A percentile compares a stretch with the other conserved stretches of the same genome.
These are phyloP conservation scores for Aptenodytes patagonicus DNA, from an alignment of 2,113 vertebrate genomes.

Conservation along the genomic window DNA sequence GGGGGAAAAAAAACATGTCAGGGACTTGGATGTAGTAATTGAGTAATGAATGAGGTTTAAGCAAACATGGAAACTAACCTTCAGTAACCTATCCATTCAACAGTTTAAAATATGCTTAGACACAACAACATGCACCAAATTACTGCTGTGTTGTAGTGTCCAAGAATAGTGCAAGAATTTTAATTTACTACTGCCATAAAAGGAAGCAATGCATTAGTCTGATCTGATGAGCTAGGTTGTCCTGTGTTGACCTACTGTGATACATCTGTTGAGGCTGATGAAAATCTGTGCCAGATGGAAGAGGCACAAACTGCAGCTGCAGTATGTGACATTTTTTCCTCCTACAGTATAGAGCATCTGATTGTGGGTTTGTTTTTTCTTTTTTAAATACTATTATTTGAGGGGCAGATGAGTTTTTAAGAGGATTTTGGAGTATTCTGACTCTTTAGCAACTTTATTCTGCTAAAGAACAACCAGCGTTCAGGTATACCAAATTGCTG, in stretches of 20 bases:
- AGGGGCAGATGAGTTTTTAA: neutral
- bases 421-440: neutral
- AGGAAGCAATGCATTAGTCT: neutral
- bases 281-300: neutral
- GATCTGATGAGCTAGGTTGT: neutral
- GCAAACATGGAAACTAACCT: slow-evolving; percentile 23
- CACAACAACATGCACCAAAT: neutral
- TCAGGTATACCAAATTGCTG: neutral
- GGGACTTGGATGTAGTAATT: neutral
- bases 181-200: neutral
- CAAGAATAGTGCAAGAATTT: neutral
- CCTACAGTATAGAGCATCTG: neutral
- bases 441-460: neutral
- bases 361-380: neutral
- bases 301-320: neutral
- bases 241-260: neutral
- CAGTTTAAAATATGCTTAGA: neutral
- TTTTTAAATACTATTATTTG: neutral
- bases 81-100: neutral
- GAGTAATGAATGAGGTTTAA: slow-evolving; percentile 27
- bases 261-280: neutral
- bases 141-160: neutral
- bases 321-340: neutral
- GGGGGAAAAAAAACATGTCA: slow-evolving; percentile 11
- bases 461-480: neutral